A percentile compares a stretch with the other conserved stretches of the same genome.
Evolutionary conservation across 2,888 invertebrate genomes (phyloP).

Genomic region (Lithodes maja): DNA sequence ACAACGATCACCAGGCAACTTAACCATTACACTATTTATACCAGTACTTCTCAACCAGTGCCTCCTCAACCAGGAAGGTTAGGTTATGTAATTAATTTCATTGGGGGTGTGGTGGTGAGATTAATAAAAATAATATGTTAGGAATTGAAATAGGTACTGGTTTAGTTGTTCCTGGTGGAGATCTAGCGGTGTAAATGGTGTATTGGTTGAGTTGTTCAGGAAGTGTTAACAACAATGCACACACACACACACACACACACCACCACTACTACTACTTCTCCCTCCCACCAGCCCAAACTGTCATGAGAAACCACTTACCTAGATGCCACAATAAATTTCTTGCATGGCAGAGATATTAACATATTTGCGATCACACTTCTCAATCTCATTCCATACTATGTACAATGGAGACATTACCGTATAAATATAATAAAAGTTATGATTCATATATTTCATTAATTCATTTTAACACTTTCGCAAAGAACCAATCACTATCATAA

Average conservation of each 20-base stretch:
- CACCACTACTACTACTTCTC: background rate
- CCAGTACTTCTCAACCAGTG: too few relatives aligned
- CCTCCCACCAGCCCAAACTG: constrained; percentile 51
- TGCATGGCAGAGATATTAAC: background rate
- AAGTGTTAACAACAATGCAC: too few relatives aligned
- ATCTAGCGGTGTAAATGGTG: too few relatives aligned
- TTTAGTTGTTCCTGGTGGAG: too few relatives aligned
- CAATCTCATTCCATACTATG: background rate
- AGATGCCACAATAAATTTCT: background rate
- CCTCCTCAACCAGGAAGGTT: too few relatives aligned
- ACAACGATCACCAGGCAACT: constrained; percentile 32
- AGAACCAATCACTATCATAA: too few relatives aligned
- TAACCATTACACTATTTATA: too few relatives aligned
- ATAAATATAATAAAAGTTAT: background rate
- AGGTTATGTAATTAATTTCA: too few relatives aligned
- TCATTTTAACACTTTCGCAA: background rate
- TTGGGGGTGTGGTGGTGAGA: too few relatives aligned
- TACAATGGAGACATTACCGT: background rate
- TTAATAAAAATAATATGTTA: too few relatives aligned
- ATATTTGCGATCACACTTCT: background rate
- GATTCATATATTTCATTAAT: background rate
- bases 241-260: background rate
- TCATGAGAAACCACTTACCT: constrained; percentile 45
- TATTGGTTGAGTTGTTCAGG: too few relatives aligned
- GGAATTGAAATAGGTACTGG: too few relatives aligned